Evolutionary conservation across 1,140 invertebrate genomes (phyloP).

Genomic region (Lycorma delicatula): DNA sequence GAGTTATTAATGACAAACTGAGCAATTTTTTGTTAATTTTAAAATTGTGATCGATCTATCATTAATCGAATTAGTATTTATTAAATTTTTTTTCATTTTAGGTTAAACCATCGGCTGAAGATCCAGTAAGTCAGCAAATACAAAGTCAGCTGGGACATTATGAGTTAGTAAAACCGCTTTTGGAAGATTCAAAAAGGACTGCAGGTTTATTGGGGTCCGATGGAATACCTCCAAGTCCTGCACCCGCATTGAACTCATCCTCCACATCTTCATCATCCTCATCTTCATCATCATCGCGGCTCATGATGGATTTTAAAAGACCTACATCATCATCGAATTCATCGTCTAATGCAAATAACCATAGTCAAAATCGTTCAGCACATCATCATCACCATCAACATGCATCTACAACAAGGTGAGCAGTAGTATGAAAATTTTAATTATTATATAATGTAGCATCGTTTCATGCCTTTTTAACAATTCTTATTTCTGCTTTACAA

Average conservation of each 20-base stretch:
- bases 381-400: constrained; percentile 40
- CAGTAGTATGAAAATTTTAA: neutral
- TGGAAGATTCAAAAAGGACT: constrained; percentile 55
- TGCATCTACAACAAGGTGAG: constrained; percentile 9
- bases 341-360: constrained; percentile 32
- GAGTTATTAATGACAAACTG: too few species aligned
- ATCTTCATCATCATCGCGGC: constrained; percentile 24
- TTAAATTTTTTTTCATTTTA: too few species aligned
- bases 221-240: constrained; percentile 49
- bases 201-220: constrained; percentile 62
- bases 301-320: constrained; percentile 50
- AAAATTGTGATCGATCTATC: too few species aligned
- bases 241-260: constrained; percentile 27
- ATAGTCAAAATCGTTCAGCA: constrained; percentile 39
- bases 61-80: too few species aligned
- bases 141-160: constrained; percentile 64
- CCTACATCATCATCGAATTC: constrained; percentile 44
- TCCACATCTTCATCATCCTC: constrained; percentile 32
- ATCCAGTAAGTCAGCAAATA: constrained; percentile 63
- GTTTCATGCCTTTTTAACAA: too few species aligned
- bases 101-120: constrained; percentile 59
- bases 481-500: too few species aligned
- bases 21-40: too few species aligned
- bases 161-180: constrained; percentile 52
- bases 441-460: too few species aligned